Evolutionary conservation across 2,888 invertebrate genomes (phyloP), one percentile per base, ranked within the genome.

Genomic region (Cephus spinipes): DNA sequence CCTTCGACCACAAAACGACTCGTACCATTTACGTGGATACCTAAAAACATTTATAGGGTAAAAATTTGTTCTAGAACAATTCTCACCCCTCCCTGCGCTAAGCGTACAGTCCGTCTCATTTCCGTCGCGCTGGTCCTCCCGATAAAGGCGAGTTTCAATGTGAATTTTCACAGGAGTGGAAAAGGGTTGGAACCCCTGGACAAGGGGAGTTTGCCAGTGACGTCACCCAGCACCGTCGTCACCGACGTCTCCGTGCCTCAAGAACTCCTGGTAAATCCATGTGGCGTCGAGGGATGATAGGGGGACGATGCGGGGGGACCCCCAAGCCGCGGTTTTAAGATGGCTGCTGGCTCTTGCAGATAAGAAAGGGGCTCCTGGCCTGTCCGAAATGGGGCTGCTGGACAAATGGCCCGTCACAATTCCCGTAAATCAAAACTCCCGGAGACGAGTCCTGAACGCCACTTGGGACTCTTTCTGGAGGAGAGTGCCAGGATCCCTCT

Each of bases 381-480:
- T 85, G 85, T 89, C 88, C 89, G 83, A 88, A 88, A 84, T 55
- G 6, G 88, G 87, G 86, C 80, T 81, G 83, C 84, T 77, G 89
- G 90, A 91, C 91, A 90, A 91, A 91, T 91, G 89, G 89, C 90
- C 90, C 90, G 91, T 91, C 91, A 91, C 85, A 87, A 88, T 85
- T 88, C 88, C 88, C 91, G 90, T 91, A 91, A 91, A 91, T 91
- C 91, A 91, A 88, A 85, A 84, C 84, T 85, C 85, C 81, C 15
- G 31, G 31, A 23, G 71, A 31, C 55, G 55, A 55, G 55, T 55
- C 55, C 55, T 33, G 33, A 71, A 71, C 31, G 71, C 71, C 31
- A 12, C 71, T 33, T 31, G 71, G 71, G 71, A 71, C 71, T 71
- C 23, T 55, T 55, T 55, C 55, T 55, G 23, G 55, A 55, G 55